Conservation (phyloP, 30 jellyfish, hydroid and myxozoan genomes). For the Pelagia noctiluca region DNA sequence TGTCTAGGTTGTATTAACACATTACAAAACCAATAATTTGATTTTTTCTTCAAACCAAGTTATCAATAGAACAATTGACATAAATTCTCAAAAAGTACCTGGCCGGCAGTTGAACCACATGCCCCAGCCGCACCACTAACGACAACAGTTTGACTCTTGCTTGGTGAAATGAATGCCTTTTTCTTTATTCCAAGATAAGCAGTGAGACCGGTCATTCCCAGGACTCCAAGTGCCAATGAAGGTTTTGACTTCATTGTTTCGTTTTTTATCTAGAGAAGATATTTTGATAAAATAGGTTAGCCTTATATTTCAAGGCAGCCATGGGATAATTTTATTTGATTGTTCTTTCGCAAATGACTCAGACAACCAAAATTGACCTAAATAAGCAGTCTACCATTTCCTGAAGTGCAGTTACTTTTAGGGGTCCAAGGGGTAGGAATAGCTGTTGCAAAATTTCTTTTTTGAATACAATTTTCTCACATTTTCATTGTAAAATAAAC, state of each 20-base stretch:
- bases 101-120: conserved; percentile 74
- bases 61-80: too few species aligned
- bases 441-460: too few species aligned
- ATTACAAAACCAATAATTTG: too few species aligned
- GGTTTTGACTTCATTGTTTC: conserved; percentile 15
- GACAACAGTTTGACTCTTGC: conserved; percentile 56
- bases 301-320: neutral
- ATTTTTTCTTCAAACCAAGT: too few species aligned
- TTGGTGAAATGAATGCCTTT: conserved; percentile 13
- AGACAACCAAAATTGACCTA: neutral
- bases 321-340: too few species aligned
- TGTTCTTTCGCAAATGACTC: neutral
- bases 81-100: too few species aligned
- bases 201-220: conserved; percentile 72
- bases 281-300: neutral
- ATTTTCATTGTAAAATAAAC: too few species aligned
- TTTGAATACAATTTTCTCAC: too few species aligned
- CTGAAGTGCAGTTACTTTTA: neutral
- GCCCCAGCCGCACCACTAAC: conserved; percentile 84
- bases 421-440: neutral
- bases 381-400: neutral
- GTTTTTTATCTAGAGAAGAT: conserved; percentile 11
- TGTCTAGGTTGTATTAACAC: too few species aligned
- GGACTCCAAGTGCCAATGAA: conserved; percentile 35
- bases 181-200: conserved; percentile 51